Evolutionary conservation across 2,888 invertebrate genomes (phyloP), one percentile per base, ranked within the genome.

Genomic region (Teinopalpus imperialis): DNA sequence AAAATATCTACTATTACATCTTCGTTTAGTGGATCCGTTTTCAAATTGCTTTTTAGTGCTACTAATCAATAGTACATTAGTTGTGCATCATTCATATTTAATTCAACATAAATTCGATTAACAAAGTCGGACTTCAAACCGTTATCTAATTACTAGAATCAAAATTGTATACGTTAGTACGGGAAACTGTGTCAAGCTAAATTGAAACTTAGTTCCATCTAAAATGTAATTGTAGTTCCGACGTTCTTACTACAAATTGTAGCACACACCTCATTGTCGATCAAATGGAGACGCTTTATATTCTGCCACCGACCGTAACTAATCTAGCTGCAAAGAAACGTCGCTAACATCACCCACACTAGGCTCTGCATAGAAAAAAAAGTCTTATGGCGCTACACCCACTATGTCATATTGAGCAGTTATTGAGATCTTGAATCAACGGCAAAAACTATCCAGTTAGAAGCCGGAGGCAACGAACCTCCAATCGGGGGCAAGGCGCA

Each of bases 391-490:
- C 71, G 66, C 67, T 65, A 47, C 54, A 54, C 55, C 66, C 62
- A 65, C 61, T 57, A 63, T 63, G 59, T 70, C 58, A 64, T 65
- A 69, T 66, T 48, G 53, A 69, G 62, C 64, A 57, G 61, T 65
- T 58, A 64, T 69, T 55, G 64, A 69, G 63, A 64, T 61, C 58
- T 66, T 52, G 49, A 39, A 30, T 50, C 47, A 46, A 36, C 35
- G 48, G 57, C 54, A 81, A 83, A 45, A 81, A 75, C 53, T 56
- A 67, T 75, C 69, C 81, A 75, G 82, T 81, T 81, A 81, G 66
- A 70, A 66, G 76, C 65, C 72, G 66, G 61, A 69, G 82, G 68
- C 81, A 78, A 75, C 72, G 78, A 76, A 79, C 78, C 69, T 68
- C 59, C 52, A 49, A 79, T 68, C 54, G 69, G 63, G 76, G 70